phyloP scores from a whole-genome alignment of 2,888 invertebrate genomes.

The Pseudococcus viburni region DNA sequence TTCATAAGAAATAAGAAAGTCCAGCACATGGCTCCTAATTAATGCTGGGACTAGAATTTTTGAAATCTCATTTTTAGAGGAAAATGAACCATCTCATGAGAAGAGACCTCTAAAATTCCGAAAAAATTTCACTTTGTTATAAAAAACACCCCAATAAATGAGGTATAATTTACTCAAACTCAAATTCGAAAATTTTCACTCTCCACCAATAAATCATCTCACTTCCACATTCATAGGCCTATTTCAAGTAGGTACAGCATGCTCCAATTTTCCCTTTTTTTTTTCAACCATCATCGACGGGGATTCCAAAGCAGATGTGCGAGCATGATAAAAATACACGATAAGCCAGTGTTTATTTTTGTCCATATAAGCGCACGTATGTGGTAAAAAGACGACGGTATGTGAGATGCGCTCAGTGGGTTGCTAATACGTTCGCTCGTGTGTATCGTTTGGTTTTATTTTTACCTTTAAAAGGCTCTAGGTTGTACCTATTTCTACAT shows the following conservation, averaged over 20 bases:
- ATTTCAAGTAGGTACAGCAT: background rate
- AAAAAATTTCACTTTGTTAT: too few species aligned
- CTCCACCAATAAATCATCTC: background rate
- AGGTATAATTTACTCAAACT: too few species aligned
- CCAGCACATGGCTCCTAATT: too few species aligned
- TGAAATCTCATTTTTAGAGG: too few species aligned
- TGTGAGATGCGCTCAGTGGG: slow-evolving; percentile 47
- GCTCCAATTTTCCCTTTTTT: background rate
- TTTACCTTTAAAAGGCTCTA: slow-evolving; percentile 25
- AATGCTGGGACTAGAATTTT: too few species aligned
- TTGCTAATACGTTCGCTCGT: slow-evolving; percentile 56
- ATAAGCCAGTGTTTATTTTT: slow-evolving; percentile 42
- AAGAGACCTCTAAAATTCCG: too few species aligned
- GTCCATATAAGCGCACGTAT: slow-evolving; percentile 50
- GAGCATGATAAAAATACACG: slow-evolving; percentile 39
- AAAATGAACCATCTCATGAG: too few species aligned
- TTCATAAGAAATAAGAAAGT: too few species aligned
- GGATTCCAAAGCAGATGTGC: slow-evolving; percentile 43
- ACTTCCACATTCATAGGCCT: background rate
- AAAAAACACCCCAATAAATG: too few species aligned
- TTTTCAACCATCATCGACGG: background rate
- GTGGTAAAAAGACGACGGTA: slow-evolving; percentile 34
- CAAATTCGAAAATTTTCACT: background rate
- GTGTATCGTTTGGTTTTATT: slow-evolving; percentile 50
- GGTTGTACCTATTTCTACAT: background rate